Percentiles rank a stretch among this genome's conserved stretches.
These are phyloP conservation scores for Drosophila ananassae DNA, from an alignment of 1,140 invertebrate species.

Conservation along the genomic window DNA sequence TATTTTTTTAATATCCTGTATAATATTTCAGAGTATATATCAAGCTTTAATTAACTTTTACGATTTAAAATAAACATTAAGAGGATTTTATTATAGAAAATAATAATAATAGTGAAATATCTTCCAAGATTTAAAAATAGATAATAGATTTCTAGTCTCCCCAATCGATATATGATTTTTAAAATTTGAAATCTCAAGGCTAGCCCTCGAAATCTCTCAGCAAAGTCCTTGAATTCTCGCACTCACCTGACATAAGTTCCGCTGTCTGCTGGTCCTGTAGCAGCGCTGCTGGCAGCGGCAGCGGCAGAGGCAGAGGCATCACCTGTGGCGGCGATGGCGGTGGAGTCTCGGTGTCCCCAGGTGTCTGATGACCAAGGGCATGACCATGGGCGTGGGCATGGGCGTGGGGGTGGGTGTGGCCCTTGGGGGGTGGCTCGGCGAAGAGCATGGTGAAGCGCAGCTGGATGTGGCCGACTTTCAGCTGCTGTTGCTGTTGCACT, in stretches of 20 bases:
- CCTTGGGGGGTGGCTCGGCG: conserved; percentile 52
- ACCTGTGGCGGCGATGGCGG: conserved; percentile 29
- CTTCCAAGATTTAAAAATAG: background rate
- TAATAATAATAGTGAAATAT: background rate
- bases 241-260: conserved; percentile 66
- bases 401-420: conserved; percentile 21
- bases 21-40: too few relatives aligned
- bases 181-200: too few relatives aligned
- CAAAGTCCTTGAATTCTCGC: background rate
- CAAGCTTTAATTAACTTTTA: too few relatives aligned
- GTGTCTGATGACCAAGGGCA: conserved; percentile 30
- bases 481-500: conserved; percentile 83
- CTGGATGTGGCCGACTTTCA: conserved; percentile 64
- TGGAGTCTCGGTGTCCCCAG: conserved; percentile 11
- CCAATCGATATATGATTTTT: too few relatives aligned
- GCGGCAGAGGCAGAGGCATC: conserved; percentile 24
- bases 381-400: conserved; percentile 19
- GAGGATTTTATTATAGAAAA: too few relatives aligned
- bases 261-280: conserved; percentile 59
- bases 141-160: background rate
- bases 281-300: conserved; percentile 45
- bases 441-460: conserved; percentile 75
- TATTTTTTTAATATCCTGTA: too few relatives aligned
- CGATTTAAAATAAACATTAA: too few relatives aligned
- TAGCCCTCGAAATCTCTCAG: background rate